A percentile compares a stretch with the other conserved stretches of the same genome.
These are phyloP conservation scores for Nephrotoma guestfalica DNA, from an alignment of 2,888 invertebrate genomes.

Conservation along the genomic window DNA sequence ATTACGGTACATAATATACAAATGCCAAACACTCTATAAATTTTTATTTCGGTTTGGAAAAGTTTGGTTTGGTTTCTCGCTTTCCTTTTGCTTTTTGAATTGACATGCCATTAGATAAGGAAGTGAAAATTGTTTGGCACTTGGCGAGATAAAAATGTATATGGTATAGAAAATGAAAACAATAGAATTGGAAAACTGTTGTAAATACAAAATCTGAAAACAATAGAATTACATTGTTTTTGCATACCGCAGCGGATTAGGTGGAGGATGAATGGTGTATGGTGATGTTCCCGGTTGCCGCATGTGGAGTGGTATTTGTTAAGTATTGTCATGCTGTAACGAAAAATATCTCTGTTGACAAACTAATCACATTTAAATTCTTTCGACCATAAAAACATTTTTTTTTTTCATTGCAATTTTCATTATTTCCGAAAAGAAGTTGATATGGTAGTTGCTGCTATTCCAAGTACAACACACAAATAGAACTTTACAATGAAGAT, in stretches of 20 bases:
- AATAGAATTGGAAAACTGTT: background rate
- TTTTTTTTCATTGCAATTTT: background rate
- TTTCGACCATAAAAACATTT: background rate
- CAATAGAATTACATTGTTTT: background rate
- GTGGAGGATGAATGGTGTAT: no score
- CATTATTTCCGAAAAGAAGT: background rate
- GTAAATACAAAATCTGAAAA: no score
- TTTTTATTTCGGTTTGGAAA: background rate
- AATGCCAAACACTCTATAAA: background rate
- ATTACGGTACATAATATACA: background rate
- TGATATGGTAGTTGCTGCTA: background rate
- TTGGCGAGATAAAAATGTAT: background rate
- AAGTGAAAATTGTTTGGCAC: background rate
- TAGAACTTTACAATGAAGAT: background rate
- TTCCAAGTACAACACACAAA: no score
- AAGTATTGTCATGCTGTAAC: no score
- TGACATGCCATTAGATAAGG: background rate
- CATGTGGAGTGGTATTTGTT: no score
- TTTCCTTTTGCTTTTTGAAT: background rate
- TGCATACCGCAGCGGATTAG: background rate
- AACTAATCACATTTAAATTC: background rate
- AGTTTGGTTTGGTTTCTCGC: no score
- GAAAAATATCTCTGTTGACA: background rate
- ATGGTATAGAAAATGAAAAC: background rate
- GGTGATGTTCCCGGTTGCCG: no score